Percentiles rank a stretch among this genome's conserved stretches.
These are phyloP conservation scores for Acanthisitta chloris DNA, from an alignment of 2,113 vertebrate species.

Conservation along the genomic window DNA sequence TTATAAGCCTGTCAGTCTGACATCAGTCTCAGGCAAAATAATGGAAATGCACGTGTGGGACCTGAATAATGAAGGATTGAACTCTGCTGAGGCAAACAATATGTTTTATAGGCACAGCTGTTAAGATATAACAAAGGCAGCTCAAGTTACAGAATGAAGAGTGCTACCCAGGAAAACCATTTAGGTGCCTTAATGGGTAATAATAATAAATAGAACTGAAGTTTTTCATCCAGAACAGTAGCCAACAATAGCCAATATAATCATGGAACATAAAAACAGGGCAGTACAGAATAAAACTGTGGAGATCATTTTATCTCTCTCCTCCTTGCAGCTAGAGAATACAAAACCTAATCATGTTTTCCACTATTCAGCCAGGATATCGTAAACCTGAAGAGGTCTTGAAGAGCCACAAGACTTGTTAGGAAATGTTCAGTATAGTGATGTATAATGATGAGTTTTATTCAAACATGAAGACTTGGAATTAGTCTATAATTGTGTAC, in stretches of 20 bases:
- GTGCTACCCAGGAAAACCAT: neutral
- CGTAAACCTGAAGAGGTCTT: neutral
- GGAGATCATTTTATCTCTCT: neutral
- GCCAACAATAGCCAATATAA: neutral
- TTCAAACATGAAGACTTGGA: neutral
- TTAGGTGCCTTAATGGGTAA: neutral
- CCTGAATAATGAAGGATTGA: neutral
- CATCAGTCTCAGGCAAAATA: neutral
- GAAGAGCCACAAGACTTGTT: neutral
- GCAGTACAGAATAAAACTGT: neutral
- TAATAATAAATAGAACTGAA: neutral
- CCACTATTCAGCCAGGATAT: neutral
- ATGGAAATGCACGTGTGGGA: neutral
- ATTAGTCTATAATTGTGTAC: neutral
- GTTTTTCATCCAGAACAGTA: neutral
- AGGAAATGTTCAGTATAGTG: neutral
- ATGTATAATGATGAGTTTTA: neutral
- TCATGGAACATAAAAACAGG: neutral
- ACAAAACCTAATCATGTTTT: neutral
- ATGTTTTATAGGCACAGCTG: neutral
- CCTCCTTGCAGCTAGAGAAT: neutral
- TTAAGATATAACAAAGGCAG: neutral
- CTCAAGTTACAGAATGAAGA: neutral
- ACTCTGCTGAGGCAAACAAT: neutral
- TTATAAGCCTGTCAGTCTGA: slow-evolving; percentile 12